phyloP scores from a whole-genome alignment of 2,113 vertebrate species.

The Acrocephalus kingi region DNA sequence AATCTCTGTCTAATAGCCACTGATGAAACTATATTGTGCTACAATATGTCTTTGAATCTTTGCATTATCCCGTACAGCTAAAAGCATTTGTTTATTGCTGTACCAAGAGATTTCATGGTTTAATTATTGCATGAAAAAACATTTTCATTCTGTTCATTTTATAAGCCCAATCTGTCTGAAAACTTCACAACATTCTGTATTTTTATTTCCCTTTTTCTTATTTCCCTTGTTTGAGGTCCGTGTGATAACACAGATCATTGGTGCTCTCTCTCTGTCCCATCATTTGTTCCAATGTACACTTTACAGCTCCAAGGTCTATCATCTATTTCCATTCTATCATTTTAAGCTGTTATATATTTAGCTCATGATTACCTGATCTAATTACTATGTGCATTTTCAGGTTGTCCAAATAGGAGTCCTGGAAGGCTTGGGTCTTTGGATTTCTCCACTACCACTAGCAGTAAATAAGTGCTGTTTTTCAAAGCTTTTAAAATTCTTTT shows the following conservation, averaged over 20 bases:
- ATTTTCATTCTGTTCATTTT: not conserved
- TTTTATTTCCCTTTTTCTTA: too few species aligned
- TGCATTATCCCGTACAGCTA: not conserved
- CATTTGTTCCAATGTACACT: not conserved
- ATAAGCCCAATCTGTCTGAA: not conserved
- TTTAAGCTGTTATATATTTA: not conserved
- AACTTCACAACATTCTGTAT: not conserved
- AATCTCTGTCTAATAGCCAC: not conserved
- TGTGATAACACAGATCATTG: not conserved
- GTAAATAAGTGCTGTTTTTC: not conserved
- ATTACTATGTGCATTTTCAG: fast-evolving
- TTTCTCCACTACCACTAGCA: not conserved
- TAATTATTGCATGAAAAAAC: not conserved
- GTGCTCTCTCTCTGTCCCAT: not conserved
- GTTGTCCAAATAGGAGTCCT: not conserved
- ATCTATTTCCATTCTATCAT: not conserved
- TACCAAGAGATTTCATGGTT: not conserved
- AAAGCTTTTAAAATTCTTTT: not conserved
- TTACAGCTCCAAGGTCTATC: not conserved
- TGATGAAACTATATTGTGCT: not conserved
- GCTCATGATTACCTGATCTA: not conserved
- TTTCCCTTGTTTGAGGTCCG: not conserved
- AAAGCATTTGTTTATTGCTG: not conserved
- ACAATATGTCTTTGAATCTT: not conserved
- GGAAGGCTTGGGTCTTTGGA: not conserved